These are phyloP conservation scores for Falcunculus frontatus DNA, from an alignment of 2,113 vertebrate genomes.

Conservation along the genomic window DNA sequence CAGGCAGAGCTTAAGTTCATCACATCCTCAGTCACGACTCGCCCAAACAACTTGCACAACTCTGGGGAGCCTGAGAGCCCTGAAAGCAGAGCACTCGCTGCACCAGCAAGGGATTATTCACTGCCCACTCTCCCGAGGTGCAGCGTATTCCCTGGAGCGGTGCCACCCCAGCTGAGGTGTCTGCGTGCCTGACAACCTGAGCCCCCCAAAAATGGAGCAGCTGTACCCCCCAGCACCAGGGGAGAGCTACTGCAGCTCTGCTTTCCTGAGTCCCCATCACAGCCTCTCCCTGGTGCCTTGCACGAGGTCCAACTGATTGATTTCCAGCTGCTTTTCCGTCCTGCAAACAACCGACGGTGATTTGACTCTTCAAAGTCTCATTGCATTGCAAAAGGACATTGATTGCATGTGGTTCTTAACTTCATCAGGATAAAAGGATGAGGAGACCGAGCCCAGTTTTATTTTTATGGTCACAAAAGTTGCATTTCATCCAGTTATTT, in stretches of 20 bases:
- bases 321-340: neutral
- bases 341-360: neutral
- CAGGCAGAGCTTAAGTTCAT: neutral
- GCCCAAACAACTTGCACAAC: neutral
- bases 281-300: neutral
- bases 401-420: neutral
- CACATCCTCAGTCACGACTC: neutral
- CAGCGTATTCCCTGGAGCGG: neutral
- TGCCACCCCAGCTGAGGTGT: neutral
- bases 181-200: neutral
- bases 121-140: neutral
- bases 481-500: neutral
- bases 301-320: neutral
- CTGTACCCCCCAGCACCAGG: neutral
- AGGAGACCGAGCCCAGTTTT: neutral
- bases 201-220: neutral
- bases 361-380: neutral
- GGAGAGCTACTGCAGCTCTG: neutral
- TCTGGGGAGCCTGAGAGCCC: neutral
- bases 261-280: neutral
- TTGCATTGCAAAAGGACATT: neutral
- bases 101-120: neutral
- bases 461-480: neutral
- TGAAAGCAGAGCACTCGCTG: neutral
- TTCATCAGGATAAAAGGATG: slow-evolving; percentile 13